Base-by-base conservation (phyloP, 1,140 invertebrate genomes). In the Zaprionus taronus region DNA sequence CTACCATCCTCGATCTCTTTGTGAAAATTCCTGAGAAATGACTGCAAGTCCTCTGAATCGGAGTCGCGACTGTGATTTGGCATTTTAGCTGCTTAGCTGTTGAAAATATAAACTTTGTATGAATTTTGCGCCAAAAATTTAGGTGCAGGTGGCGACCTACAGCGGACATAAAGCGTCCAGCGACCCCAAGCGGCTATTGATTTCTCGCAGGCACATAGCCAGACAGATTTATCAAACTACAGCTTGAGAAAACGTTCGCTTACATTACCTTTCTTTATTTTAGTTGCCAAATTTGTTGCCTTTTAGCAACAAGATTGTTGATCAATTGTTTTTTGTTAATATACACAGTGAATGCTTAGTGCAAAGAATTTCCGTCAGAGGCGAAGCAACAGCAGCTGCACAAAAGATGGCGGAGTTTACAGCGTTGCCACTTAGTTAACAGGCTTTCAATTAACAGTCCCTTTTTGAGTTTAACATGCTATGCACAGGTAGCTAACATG, bases 11-110 rank as follows among this genome's bases (percentile, higher is more conserved):
- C 95, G 58, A 97, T 97, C 93, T 97, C 97, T 86, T 97, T 97
- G 83, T 98, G 97, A 87, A 97, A 97, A 4, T 96, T 96, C 63
- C 96, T 96, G 49, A 98, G 93, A 83, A 97, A 97, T 63, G 96
- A 96, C 81, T 97, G 96, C 75, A 75, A n/a, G 76, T 93, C 68
- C 34, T 81, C 80, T 1, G 56, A 31, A 11, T 77, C 78, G 0
- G 51, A 31, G 51, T 83, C 80, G 5, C 64, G 72, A 22, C 31
- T 65, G 28, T 58, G 57, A 47, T 70, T 78, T 15, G 86, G 61
- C 86, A 89, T 87, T 31, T 63, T 41, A n/a, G n/a, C n/a, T n/a
- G 14, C 38, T 15, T 41, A 41, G 20, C 17, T 51, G 47, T 47
- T 17, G n/a, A 7, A 9, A 9, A 20, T 47, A 7, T 6, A 51